A percentile compares a stretch with the other conserved stretches of the same genome.
Evolutionary conservation across 2,113 vertebrate genomes (phyloP).

Genomic region (Sturnus vulgaris): DNA sequence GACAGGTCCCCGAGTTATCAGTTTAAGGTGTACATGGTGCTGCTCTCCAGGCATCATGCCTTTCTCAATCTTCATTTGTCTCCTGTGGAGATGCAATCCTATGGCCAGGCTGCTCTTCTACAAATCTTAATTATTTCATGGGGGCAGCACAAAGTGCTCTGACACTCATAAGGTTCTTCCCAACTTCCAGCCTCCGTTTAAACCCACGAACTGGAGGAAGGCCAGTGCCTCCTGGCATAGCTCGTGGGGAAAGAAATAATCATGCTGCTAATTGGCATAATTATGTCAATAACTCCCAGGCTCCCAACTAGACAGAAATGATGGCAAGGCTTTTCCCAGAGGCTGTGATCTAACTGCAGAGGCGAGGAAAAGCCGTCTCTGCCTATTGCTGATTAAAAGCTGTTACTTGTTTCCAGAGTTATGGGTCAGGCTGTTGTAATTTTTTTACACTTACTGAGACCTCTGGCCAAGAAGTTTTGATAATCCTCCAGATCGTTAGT

Average conservation of each 20-base stretch:
- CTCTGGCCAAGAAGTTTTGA: slow-evolving; percentile 31
- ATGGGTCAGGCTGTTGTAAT: not conserved
- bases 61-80: not conserved
- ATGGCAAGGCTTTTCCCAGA: not conserved
- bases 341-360: not conserved
- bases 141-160: not conserved
- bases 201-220: not conserved
- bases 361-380: accelerated
- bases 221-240: slow-evolving; percentile 9
- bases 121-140: not conserved
- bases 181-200: not conserved
- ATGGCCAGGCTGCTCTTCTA: not conserved
- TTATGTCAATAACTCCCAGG: slow-evolving; percentile 26
- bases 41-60: accelerated
- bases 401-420: not conserved
- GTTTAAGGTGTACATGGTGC: not conserved
- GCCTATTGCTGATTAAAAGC: accelerated
- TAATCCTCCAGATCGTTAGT: not conserved
- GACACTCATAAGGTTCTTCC: not conserved
- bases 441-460: not conserved
- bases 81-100: not conserved
- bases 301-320: not conserved
- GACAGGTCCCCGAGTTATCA: not conserved
- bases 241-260: not conserved
- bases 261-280: slow-evolving; percentile 46